Conservation (phyloP, 1,140 invertebrate genomes). For the Lordiphosa collinella region DNA sequence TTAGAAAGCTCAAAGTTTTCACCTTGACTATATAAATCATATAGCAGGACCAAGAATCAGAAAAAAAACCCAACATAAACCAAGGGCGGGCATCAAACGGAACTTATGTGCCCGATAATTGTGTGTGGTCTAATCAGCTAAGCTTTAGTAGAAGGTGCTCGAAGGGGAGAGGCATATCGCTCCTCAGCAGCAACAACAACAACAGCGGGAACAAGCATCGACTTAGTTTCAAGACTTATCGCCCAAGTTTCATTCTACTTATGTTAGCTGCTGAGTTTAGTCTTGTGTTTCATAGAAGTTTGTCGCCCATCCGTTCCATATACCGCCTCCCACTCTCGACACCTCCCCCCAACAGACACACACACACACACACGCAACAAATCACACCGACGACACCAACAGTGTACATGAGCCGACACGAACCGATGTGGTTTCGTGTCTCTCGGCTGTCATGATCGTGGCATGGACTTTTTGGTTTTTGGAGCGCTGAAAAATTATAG, state of each 20-base stretch:
- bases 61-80: background rate
- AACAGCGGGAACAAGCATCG: constrained; percentile 11
- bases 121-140: constrained; percentile 49
- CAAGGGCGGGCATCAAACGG: constrained; percentile 33
- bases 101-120: constrained; percentile 62
- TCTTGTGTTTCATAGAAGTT: constrained; percentile 44
- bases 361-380: constrained; percentile 1
- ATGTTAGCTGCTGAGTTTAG: constrained; percentile 49
- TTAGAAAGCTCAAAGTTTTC: no score
- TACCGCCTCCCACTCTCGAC: constrained; percentile 17
- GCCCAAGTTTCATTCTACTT: constrained; percentile 58
- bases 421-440: constrained; percentile 2
- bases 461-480: constrained; percentile 47
- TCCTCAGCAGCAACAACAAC: constrained; percentile 18
- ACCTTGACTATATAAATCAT: no score
- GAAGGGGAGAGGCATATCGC: constrained; percentile 25
- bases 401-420: constrained; percentile 48
- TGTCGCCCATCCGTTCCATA: constrained; percentile 60
- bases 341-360: constrained; percentile 5
- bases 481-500: constrained; percentile 73
- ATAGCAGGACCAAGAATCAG: no score
- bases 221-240: constrained; percentile 55
- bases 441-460: constrained; percentile 23
- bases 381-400: constrained; percentile 53
- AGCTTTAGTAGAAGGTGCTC: constrained; percentile 26